These are phyloP conservation scores for Zoanthus sansibaricus DNA, from an alignment of 92 coral and sea anemone species.

Conservation along the genomic window DNA sequence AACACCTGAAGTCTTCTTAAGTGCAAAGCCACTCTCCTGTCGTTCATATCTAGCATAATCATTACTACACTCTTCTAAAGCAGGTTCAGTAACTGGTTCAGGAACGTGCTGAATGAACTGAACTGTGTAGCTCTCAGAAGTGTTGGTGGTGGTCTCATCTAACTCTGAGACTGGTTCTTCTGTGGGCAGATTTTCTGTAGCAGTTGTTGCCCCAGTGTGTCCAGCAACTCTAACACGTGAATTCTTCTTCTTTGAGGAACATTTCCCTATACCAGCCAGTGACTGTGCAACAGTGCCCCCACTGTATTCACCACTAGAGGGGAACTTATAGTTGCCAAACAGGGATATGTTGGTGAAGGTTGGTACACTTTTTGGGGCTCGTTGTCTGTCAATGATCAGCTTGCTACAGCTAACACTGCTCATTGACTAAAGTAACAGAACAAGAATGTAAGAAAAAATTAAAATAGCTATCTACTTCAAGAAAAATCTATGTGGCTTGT, in stretches of 20 bases:
- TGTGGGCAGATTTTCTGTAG: neutral
- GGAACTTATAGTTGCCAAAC: conserved; percentile 54
- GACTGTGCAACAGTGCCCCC: conserved; percentile 52
- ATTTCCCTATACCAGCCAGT: conserved; percentile 58
- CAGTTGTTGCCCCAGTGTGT: conserved; percentile 46
- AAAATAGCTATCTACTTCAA: neutral
- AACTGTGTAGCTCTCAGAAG: neutral
- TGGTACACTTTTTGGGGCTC: neutral
- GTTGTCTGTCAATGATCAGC: neutral
- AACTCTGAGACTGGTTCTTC: neutral
- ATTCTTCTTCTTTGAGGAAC: conserved; percentile 21
- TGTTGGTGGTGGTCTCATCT: neutral
- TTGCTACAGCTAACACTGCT: neutral
- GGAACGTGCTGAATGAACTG: conserved; percentile 12
- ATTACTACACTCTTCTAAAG: neutral
- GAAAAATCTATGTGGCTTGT: neutral
- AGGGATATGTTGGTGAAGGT: conserved; percentile 55
- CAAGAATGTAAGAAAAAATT: neutral
- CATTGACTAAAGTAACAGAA: neutral
- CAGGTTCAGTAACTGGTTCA: neutral
- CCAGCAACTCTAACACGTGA: conserved; percentile 5
- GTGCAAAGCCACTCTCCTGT: conserved; percentile 20
- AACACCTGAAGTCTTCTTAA: conserved; percentile 37
- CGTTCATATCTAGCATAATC: neutral
- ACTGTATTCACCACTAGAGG: conserved; percentile 10